phyloP scores from a whole-genome alignment of 1,140 invertebrate genomes.

The Pantala flavescens region DNA sequence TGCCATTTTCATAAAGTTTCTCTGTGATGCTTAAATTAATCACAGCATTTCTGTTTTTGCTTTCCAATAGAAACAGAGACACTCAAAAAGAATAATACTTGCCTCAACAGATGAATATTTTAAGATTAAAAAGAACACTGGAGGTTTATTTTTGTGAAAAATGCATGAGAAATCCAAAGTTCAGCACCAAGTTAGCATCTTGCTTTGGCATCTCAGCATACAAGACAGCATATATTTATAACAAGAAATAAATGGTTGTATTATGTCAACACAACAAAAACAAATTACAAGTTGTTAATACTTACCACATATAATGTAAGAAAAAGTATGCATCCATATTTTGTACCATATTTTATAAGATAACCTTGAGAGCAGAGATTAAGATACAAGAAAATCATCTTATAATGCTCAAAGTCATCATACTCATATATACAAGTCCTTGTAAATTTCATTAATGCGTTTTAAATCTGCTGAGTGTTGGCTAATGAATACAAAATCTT shows the following conservation, averaged over 20 bases:
- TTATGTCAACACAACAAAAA: slow-evolving; percentile 3
- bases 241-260: not conserved
- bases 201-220: not conserved
- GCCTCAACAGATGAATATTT: no score
- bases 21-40: no score
- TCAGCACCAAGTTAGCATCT: not conserved
- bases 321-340: not conserved
- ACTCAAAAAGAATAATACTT: no score
- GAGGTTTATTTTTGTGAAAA: not conserved
- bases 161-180: not conserved
- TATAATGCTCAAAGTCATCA: not conserved
- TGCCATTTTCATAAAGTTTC: no score
- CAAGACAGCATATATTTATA: not conserved
- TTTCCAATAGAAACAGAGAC: no score
- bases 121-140: not conserved
- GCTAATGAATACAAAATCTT: no score
- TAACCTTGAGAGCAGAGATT: not conserved
- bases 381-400: not conserved
- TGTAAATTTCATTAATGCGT: not conserved
- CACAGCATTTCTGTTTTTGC: no score
- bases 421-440: not conserved
- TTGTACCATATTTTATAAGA: not conserved
- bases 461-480: not conserved
- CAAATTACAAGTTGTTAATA: not conserved
- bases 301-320: not conserved